phyloP scores from a whole-genome alignment of 2,113 vertebrate genomes.

The Nycticorax nycticorax region DNA sequence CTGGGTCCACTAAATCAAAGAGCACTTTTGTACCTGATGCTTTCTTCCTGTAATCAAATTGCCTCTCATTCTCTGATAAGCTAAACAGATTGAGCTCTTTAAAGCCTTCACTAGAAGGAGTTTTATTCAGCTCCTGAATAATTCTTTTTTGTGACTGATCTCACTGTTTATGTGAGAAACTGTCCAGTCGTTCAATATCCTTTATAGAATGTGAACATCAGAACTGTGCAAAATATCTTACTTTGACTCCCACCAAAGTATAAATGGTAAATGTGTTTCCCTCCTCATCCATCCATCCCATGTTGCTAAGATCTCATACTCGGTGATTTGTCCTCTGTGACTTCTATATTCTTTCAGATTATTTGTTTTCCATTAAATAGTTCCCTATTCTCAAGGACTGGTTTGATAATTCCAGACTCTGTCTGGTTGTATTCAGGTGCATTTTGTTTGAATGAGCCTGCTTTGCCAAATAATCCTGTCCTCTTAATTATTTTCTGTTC shows the following conservation, averaged over 20 bases:
- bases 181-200: neutral
- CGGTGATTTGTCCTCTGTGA: neutral
- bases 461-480: neutral
- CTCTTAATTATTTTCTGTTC: neutral
- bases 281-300: neutral
- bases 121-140: neutral
- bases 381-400: neutral
- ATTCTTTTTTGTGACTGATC: neutral
- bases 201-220: neutral
- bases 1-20: slow-evolving; percentile 7
- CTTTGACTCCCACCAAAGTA: neutral
- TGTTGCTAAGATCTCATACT: neutral
- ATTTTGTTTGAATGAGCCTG: neutral
- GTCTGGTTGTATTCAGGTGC: neutral
- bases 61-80: neutral
- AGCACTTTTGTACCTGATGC: slow-evolving; percentile 3
- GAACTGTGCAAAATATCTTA: neutral
- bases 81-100: slow-evolving; percentile 14
- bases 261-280: neutral
- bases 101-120: neutral
- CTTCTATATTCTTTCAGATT: neutral
- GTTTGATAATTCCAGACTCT: neutral
- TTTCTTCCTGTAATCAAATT: slow-evolving; percentile 31
- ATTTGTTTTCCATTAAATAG: neutral
- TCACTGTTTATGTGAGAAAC: neutral